These are phyloP conservation scores for Apodemia zela DNA, from an alignment of 2,888 invertebrate species.

Conservation along the genomic window DNA sequence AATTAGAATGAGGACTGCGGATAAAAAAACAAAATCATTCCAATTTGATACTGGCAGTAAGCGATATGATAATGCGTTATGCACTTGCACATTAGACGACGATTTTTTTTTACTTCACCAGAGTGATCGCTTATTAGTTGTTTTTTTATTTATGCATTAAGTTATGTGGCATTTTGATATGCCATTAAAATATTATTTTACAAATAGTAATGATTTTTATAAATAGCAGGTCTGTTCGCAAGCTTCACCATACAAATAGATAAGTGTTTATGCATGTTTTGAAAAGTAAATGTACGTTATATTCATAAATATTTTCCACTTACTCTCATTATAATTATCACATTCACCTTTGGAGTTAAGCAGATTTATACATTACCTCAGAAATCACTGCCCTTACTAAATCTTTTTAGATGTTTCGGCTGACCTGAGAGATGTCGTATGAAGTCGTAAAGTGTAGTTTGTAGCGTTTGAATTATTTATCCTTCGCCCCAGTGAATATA, in stretches of 20 bases:
- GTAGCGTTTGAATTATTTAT: constrained; percentile 12
- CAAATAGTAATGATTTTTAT: not conserved
- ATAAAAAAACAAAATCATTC: constrained; percentile 79
- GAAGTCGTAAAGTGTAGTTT: constrained; percentile 12
- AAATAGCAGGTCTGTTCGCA: constrained; percentile 12
- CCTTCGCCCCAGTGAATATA: constrained; percentile 4
- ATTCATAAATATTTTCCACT: no score
- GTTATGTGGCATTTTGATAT: constrained; percentile 16
- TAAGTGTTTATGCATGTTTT: constrained; percentile 5
- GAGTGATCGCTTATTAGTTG: constrained; percentile 50
- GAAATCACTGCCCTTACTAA: not conserved
- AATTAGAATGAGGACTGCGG: constrained; percentile 81
- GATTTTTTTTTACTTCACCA: constrained; percentile 48
- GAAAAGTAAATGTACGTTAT: not conserved
- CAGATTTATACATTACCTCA: not conserved
- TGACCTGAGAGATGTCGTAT: constrained; percentile 9
- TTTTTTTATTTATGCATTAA: constrained; percentile 29
- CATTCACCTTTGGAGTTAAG: no score
- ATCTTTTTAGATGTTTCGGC: not conserved
- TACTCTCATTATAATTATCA: no score
- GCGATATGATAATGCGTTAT: constrained; percentile 39
- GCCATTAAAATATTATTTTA: constrained; percentile 6
- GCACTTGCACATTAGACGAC: constrained; percentile 38
- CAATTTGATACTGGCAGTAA: constrained; percentile 84
- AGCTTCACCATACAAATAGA: constrained; percentile 6